Evolutionary conservation across 1,140 invertebrate species (phyloP), one percentile per base, ranked within the genome.

Genomic region (Hylyphantes graminicola): DNA sequence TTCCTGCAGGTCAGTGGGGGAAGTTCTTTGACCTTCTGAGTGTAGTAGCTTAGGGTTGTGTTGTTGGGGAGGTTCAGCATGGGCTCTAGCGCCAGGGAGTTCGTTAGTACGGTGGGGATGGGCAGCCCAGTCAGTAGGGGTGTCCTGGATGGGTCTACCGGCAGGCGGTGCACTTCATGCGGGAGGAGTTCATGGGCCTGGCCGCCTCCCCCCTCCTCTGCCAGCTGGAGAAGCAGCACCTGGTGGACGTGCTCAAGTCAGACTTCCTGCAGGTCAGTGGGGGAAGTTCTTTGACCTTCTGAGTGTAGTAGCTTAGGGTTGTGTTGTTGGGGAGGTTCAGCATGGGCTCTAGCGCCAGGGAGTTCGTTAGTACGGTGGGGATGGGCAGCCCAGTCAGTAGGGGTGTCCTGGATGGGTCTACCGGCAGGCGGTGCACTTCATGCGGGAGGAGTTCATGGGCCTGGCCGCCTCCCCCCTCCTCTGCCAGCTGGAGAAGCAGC

Each of bases 361-460:
- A n/a, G n/a, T n/a, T n/a, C n/a, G n/a, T n/a, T n/a, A n/a, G n/a
- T n/a, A n/a, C n/a, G n/a, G n/a, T n/a, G n/a, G n/a, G n/a, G n/a
- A n/a, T n/a, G n/a, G n/a, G n/a, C n/a, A n/a, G n/a, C n/a, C n/a
- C 17, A 93, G 92, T 85, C 94, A 96, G 89, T 93, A 96, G 1
- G 95, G 98, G 89, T 96, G 96, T 19, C 96, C 95, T 4, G 93
- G 94, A n/a, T 98, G 96, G 96, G 96, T 97, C 15, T 93, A 96
- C 87, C 92, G 96, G 83, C 96, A 95, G 89, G 94, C 96, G 51
- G 92, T 95, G 84, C 94, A 95, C 86, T 96, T 93, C 90, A 91
- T 97, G 7, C 92, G 94, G 54, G 94, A 97, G 89, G 96, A 97
- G 90, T 97, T 96, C 90, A 92, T 94, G 75, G 90, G 93, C n/a